These are phyloP conservation scores for Orchestes rusci DNA, from an alignment of 2,888 invertebrate genomes.

Conservation along the genomic window DNA sequence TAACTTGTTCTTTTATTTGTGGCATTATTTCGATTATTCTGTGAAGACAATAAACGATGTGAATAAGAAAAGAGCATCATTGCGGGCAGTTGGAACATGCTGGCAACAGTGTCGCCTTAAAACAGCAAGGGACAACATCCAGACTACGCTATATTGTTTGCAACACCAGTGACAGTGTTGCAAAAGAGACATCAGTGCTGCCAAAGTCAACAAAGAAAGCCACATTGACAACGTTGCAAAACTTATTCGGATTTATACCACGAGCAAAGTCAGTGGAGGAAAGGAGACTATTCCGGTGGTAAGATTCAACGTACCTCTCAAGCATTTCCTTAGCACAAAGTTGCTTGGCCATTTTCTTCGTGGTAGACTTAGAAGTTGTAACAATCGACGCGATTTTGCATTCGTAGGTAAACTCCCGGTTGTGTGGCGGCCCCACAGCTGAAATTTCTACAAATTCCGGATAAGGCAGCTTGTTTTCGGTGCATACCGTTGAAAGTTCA, in stretches of 20 bases:
- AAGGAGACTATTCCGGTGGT: too few species aligned
- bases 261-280: too few species aligned
- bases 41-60: too few species aligned
- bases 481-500: conserved; percentile 44
- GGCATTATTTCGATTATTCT: conserved; percentile 32
- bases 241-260: too few species aligned
- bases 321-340: conserved; percentile 49
- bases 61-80: background rate
- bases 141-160: too few species aligned
- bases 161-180: too few species aligned
- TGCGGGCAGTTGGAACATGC: background rate
- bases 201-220: too few species aligned
- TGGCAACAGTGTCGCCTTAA: too few species aligned
- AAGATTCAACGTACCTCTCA: conserved; percentile 32
- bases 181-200: too few species aligned
- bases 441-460: conserved; percentile 51
- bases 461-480: conserved; percentile 44
- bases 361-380: conserved; percentile 51
- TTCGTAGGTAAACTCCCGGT: conserved; percentile 54
- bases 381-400: conserved; percentile 49
- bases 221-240: too few species aligned
- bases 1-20: conserved; percentile 16
- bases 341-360: conserved; percentile 61
- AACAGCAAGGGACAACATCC: too few species aligned
- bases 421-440: conserved; percentile 62